Evolutionary conservation across 2,113 vertebrate species (phyloP), one percentile per base, ranked within the genome.

Genomic region (Leucopsar rothschildi): DNA sequence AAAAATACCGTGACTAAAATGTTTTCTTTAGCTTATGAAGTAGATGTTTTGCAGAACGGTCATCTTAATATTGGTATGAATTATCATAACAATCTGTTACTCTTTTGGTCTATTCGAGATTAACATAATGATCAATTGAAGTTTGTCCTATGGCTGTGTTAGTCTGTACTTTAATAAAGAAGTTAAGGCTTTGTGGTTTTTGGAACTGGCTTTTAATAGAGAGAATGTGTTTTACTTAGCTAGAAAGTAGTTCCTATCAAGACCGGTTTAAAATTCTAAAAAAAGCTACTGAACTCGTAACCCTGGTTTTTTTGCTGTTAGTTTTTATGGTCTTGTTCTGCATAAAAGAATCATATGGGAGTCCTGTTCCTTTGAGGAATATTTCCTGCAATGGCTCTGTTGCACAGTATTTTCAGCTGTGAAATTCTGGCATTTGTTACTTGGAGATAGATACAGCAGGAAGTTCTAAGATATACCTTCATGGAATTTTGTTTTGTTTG

Each of bases 231-330:
- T 95, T 86, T 56, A 61, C 61, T 61, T 64, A 29, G 17, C n/a
- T 91, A 35, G 85, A 86, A 88, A 80, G n/a, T 53, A 56, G 33
- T 49, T 90, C 31, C 33, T 87, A 16, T 53, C n/a, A 78, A 90
- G 69, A 52, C 44, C 65, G 71, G 44, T 59, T 77, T 56, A 42
- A 81, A 82, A 39, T 44, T 52, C 40, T 76, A 60, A 25, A 55
- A 42, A 17, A 63, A 61, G 47, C 60, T 55, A 6, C 68, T 93
- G 59, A 81, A 70, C 37, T 94, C 35, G 35, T 90, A 75, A 56
- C 72, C 42, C 39, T 75, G 44, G 6, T 40, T 78, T 73, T 72
- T 72, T 49, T 90, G 27, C 24, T 64, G 27, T 81, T 61, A 27
- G 16, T 65, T 85, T 80, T 28, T 65, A 14, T 40, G 47, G 19